Conservation (phyloP, 2,113 vertebrate species). For the Lagopus muta region DNA sequence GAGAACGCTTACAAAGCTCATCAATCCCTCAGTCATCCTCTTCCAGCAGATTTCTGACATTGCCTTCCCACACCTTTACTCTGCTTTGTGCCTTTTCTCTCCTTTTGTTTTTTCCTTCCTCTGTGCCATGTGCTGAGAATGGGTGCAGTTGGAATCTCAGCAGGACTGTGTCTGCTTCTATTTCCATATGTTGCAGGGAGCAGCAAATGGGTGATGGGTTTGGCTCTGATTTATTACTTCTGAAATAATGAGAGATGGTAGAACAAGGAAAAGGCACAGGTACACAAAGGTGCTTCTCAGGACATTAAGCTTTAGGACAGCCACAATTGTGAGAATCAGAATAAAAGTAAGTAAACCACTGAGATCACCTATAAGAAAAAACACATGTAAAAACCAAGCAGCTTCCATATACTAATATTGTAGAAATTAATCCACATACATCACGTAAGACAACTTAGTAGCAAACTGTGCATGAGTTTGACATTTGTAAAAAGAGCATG, state of each 20-base stretch:
- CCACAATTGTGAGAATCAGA: not conserved
- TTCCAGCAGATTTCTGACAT: not conserved
- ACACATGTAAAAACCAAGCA: not conserved
- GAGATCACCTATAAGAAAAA: not conserved
- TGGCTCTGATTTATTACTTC: not conserved
- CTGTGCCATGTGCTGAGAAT: not conserved
- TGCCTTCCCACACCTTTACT: not conserved
- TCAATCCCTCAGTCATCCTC: not conserved
- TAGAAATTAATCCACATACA: not conserved
- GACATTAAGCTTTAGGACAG: not conserved
- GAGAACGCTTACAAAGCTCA: not conserved
- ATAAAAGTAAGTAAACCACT: not conserved
- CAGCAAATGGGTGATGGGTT: not conserved
- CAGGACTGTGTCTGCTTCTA: not conserved
- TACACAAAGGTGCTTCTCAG: not conserved
- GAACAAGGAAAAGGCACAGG: not conserved
- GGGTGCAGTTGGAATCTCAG: rapidly evolving
- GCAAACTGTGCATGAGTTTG: not conserved
- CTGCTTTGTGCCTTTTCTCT: not conserved
- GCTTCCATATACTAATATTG: not conserved
- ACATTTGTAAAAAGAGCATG: not conserved
- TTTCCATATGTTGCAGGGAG: not conserved
- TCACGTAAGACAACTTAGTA: not conserved
- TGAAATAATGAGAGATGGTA: not conserved
- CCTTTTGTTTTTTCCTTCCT: not conserved